phyloP scores from a whole-genome alignment of 2,113 vertebrate species.

The Nerophis lumbriciformis region DNA sequence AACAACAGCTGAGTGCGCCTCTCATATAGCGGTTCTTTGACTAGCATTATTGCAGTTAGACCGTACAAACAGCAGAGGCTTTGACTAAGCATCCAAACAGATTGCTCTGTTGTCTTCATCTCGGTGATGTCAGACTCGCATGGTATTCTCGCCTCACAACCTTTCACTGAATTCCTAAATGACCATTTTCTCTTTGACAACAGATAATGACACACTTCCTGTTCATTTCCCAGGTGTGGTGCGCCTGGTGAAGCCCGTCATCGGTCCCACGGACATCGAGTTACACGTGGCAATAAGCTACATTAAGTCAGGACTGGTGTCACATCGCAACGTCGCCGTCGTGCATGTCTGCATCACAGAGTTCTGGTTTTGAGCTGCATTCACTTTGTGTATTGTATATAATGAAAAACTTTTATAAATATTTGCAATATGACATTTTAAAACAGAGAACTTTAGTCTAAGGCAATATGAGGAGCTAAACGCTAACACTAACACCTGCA shows the following conservation, averaged over 20 bases:
- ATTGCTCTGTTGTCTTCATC: too few species aligned
- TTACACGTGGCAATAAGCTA: constrained; percentile 84
- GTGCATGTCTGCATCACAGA: constrained; percentile 81
- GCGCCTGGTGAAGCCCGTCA: constrained; percentile 80
- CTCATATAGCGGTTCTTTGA: too few species aligned
- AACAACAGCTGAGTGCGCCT: too few species aligned
- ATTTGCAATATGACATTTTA: neutral
- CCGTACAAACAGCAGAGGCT: too few species aligned
- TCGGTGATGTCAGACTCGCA: neutral
- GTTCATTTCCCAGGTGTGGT: constrained; percentile 72
- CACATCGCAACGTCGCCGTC: constrained; percentile 77
- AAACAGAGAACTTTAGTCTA: too few species aligned
- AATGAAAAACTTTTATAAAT: neutral
- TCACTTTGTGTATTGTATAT: neutral
- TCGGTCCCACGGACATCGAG: constrained; percentile 71
- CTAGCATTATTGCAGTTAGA: too few species aligned
- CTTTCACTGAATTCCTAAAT: neutral
- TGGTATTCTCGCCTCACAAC: neutral
- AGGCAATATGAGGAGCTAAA: too few species aligned
- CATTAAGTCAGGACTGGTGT: constrained; percentile 70
- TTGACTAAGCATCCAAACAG: too few species aligned
- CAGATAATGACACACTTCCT: neutral
- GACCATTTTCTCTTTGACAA: neutral
- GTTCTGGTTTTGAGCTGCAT: constrained; percentile 79
- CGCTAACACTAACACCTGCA: too few species aligned